phyloP scores from a whole-genome alignment of 2,797 vertebrate genomes.

The Nyctibius grandis region DNA sequence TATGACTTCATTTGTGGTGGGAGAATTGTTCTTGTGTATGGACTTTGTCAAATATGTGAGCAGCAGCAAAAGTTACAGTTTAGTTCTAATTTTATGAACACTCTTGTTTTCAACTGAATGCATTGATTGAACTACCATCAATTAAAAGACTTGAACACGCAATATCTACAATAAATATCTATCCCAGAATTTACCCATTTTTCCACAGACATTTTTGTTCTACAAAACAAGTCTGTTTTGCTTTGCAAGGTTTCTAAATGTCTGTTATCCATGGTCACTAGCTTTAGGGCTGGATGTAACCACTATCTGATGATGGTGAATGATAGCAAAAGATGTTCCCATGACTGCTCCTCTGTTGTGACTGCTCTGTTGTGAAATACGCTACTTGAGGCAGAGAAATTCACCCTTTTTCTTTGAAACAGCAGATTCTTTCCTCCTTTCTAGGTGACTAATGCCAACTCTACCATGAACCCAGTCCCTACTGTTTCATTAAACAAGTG shows the following conservation, averaged over 20 bases:
- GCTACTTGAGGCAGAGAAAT: neutral
- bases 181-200: neutral
- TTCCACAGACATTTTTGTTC: neutral
- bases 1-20: neutral
- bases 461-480: neutral
- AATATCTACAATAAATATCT: neutral
- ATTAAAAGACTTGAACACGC: neutral
- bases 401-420: neutral
- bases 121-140: neutral
- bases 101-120: neutral
- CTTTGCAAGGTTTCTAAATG: neutral
- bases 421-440: neutral
- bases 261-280: neutral
- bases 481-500: neutral
- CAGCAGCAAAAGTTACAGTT: neutral
- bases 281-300: neutral
- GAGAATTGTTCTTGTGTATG: neutral
- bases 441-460: neutral
- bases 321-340: neutral
- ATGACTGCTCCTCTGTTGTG: neutral
- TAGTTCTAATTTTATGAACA: neutral
- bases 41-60: neutral
- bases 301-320: neutral
- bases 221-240: neutral
- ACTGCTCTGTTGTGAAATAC: neutral